A percentile compares a stretch with the other conserved stretches of the same genome.
Evolutionary conservation across 2,888 invertebrate species (phyloP).

Genomic region (Dasypogon diadema): DNA sequence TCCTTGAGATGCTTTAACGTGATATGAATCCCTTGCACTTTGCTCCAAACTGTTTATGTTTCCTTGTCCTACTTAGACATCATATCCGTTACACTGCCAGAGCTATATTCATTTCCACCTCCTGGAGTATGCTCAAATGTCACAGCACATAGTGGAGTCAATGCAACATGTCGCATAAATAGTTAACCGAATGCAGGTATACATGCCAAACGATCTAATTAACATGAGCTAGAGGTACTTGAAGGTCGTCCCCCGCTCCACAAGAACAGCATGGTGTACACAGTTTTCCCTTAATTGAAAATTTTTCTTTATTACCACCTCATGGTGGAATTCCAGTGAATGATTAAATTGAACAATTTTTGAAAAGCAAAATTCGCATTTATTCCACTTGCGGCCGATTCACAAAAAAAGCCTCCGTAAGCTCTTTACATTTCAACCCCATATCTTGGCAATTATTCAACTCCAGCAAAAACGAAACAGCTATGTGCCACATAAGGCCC

Average conservation of each 20-base stretch:
- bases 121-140: too few species aligned
- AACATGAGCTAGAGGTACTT: neutral
- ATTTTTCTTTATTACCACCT: neutral
- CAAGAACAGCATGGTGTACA: neutral
- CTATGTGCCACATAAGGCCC: conserved; percentile 16
- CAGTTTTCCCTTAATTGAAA: neutral
- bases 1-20: too few species aligned
- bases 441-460: conserved; percentile 40
- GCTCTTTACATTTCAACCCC: conserved; percentile 33
- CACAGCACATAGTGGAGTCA: too few species aligned
- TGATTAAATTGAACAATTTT: conserved; percentile 9
- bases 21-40: too few species aligned
- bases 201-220: neutral
- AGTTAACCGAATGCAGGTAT: neutral
- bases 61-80: too few species aligned
- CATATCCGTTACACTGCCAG: too few species aligned
- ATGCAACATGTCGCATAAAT: neutral
- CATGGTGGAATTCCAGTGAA: neutral
- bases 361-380: conserved; percentile 16
- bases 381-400: conserved; percentile 11
- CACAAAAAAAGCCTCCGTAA: conserved; percentile 5
- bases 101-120: too few species aligned
- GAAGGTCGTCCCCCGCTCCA: neutral
- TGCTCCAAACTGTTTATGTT: too few species aligned
- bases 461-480: conserved; percentile 16